Conservation (phyloP, 1,140 invertebrate species). For the Drosophila mayri region DNA sequence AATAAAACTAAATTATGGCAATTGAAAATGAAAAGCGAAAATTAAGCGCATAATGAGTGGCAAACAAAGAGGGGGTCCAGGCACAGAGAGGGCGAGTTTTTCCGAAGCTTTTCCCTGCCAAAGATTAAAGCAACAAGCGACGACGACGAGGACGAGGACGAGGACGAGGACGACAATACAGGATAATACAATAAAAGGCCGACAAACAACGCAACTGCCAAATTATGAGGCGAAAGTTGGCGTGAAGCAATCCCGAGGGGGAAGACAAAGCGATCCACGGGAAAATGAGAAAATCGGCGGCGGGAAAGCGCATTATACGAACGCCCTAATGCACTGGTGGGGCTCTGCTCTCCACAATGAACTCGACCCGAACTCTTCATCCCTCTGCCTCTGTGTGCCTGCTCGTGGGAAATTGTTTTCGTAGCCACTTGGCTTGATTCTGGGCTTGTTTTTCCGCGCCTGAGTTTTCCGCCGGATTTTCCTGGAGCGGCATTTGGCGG, state of each 20-base stretch:
- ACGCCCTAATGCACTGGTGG: conserved; percentile 59
- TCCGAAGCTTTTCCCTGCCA: conserved; percentile 5
- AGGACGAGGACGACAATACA: conserved; percentile 54
- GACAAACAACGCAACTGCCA: conserved; percentile 58
- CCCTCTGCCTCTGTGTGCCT: neutral
- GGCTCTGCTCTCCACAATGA: conserved; percentile 41
- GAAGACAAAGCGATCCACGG: conserved; percentile 28
- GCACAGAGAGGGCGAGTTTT: conserved; percentile 4
- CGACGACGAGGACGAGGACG: conserved; percentile 1
- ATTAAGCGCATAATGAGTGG: conserved; percentile 83
- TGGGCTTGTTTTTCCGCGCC: conserved; percentile 4
- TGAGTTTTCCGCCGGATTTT: neutral
- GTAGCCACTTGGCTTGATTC: conserved; percentile 34
- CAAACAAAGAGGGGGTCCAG: conserved; percentile 12
- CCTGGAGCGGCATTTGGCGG: neutral
- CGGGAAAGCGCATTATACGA: conserved; percentile 44
- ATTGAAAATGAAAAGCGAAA: conserved; percentile 85
- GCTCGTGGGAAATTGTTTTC: conserved; percentile 16
- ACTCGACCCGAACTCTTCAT: conserved; percentile 8
- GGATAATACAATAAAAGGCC: conserved; percentile 69
- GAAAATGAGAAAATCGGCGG: conserved; percentile 15
- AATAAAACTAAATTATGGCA: conserved; percentile 84
- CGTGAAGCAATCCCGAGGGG: conserved; percentile 39
- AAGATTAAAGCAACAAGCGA: conserved; percentile 74
- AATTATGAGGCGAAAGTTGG: conserved; percentile 63